Base-by-base conservation (phyloP, 2,888 invertebrate species). In the Agrochola litura region DNA sequence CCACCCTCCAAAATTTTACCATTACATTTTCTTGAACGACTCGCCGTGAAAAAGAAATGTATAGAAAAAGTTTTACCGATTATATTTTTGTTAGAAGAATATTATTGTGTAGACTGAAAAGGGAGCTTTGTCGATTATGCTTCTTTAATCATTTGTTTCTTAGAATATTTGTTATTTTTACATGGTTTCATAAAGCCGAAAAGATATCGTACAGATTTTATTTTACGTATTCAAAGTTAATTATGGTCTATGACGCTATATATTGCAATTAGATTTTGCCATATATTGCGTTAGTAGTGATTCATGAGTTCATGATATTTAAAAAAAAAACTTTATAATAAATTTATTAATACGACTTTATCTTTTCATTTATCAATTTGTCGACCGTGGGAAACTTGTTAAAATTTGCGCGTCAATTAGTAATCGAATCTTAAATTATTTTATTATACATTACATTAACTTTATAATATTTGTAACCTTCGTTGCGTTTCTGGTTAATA, bases 21-120 rank as follows among this genome's bases (percentile, higher is more conserved):
- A 94, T 95, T 95, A 93, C 91, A 94, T 93, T 94, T 93, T 92
- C 93, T 90, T 90, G 89, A 89, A 91, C 79, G 84, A 81, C 73
- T 75, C 84, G 76, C 80, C 76, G 65, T 76, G 75, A 66, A 80
- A 73, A 87, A 76, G 78, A 86, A 89, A 84, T 79, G 76, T 82
- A 77, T 80, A 79, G 76, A 83, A 79, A 86, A 89, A 86, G 81
- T 66, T 83, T 49, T 49, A 0, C 72, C 54, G 77, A 82, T 77
- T 81, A 82, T 64, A 74, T 77, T 83, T 83, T 58, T 65, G 68
- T 76, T 54, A 10, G 22, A 60, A 78, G 56, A 64, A 64, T 71
- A 69, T 56, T 41, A 75, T 75, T 73, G 70, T 54, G 46, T 16
- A 64, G 41, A 19, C 43, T 52, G 54, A 72, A 66, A 66, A 81